Evolutionary conservation across 2,888 invertebrate genomes (phyloP).

Genomic region (Abscondita cerata): DNA sequence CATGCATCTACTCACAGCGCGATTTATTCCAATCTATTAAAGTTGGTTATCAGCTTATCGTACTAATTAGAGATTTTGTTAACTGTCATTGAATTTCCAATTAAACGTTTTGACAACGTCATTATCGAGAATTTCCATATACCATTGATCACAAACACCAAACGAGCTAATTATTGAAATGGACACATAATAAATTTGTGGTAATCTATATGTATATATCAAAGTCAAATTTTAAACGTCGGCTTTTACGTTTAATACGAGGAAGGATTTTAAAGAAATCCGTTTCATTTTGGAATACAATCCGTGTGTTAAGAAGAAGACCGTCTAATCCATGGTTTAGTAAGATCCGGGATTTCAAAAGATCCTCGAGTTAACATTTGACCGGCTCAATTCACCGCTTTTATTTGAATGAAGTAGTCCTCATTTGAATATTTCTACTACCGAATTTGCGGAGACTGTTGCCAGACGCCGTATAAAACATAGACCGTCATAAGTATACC

Average conservation of each 20-base stretch:
- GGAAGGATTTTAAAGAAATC: constrained; percentile 47
- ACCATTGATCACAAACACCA: not conserved
- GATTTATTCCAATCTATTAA: no score
- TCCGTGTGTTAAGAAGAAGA: constrained; percentile 50
- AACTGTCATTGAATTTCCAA: no score
- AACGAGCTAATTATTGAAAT: not conserved
- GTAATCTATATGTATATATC: not conserved
- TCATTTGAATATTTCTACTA: constrained; percentile 51
- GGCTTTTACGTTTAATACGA: constrained; percentile 36
- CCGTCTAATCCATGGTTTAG: constrained; percentile 52
- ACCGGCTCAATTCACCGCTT: constrained; percentile 45
- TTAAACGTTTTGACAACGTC: not conserved
- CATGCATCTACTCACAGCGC: no score
- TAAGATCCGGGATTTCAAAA: constrained; percentile 45
- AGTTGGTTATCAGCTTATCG: no score
- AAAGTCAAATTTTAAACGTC: not conserved
- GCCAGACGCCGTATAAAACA: constrained; percentile 57
- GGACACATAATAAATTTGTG: not conserved
- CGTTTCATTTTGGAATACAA: constrained; percentile 49
- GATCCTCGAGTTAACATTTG: constrained; percentile 58
- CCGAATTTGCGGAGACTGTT: constrained; percentile 52
- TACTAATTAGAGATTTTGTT: no score
- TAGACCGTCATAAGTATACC: constrained; percentile 56
- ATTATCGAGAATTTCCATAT: not conserved
- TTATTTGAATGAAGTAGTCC: constrained; percentile 39